Percentiles rank a stretch among this genome's conserved stretches.
These are phyloP conservation scores for Chaetops frenatus DNA, from an alignment of 2,113 vertebrate species.

Conservation along the genomic window DNA sequence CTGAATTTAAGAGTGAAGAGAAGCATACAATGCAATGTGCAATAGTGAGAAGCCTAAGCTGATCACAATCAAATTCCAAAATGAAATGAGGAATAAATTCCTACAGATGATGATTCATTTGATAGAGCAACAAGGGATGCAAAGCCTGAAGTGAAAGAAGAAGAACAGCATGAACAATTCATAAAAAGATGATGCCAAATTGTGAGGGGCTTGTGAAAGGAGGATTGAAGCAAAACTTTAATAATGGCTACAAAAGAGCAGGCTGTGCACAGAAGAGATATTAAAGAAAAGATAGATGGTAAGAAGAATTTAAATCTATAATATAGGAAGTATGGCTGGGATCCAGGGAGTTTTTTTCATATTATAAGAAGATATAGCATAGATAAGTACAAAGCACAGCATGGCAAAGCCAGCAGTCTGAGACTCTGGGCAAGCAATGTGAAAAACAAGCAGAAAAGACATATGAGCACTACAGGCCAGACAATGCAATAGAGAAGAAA, in stretches of 20 bases:
- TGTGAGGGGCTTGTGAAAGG: not conserved
- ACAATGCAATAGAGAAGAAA: conserved; percentile 1
- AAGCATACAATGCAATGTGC: not conserved
- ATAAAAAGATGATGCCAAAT: not conserved
- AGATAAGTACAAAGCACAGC: conserved; percentile 19
- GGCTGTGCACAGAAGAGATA: not conserved
- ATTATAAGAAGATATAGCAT: not conserved
- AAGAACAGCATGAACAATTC: not conserved
- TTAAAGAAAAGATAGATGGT: not conserved
- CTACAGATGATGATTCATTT: not conserved
- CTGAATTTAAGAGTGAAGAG: not conserved
- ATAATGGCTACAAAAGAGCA: not conserved
- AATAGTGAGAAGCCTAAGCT: not conserved
- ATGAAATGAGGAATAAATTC: not conserved
- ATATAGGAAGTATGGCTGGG: not conserved
- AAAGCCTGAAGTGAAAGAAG: not conserved
- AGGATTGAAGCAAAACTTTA: conserved; percentile 18
- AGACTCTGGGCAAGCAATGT: not conserved
- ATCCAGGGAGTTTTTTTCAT: not conserved
- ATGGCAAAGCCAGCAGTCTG: not conserved
- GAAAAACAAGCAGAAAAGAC: conserved; percentile 25
- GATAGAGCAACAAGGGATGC: not conserved
- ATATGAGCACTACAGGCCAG: not conserved
- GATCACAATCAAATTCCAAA: not conserved
- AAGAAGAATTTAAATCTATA: conserved; percentile 29